Evolutionary conservation across 1,140 invertebrate genomes (phyloP), one percentile per base, ranked within the genome.

Genomic region (Acromyrmex echinatior): DNA sequence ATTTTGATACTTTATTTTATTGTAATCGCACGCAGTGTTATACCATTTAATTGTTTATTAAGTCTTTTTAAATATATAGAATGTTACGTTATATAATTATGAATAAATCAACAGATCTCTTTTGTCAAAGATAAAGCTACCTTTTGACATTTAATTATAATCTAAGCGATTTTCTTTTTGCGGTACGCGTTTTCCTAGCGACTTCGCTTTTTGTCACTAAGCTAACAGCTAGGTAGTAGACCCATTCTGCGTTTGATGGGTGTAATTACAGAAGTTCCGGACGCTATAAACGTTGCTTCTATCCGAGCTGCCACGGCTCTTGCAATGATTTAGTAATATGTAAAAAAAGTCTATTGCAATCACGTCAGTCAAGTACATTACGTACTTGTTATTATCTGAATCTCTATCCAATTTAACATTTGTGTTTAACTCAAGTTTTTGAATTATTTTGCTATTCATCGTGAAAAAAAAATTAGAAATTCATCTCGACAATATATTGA

Each of bases 261-360:
- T 87, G 79, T 87, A 89, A 85, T 90, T 90, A 89, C 66, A 31
- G 88, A 84, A 89, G 66, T 84, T 84, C 51, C 28, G 18, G 3
- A 7, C 18, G 35, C 62, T 56, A 25, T 71, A 53, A 84, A 87
- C 73, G 76, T 84, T 79, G 66, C 58, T 70, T 82, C 45, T 79
- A 71, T 80, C 63, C 62, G 51, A 28, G 35, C 62, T 14, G 28
- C 18, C 77, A 4, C 60, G 28, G 21, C 25, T 60, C 35, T 66
- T 31, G 74, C 45, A 45, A 86, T 86, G 82, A 63, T 74, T 86
- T 88, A 78, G 45, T 51, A 68, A 51, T 39, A 7, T 63, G 35
- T 77, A 85, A 66, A 86, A 51, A 88, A 86, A 76, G 28, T 80
- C 25, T 49, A 5, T 14, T 21, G n/a, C 31, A 58, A 63, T 60